Conservation (phyloP, 2,113 vertebrate genomes). For the Scalopus aquaticus region DNA sequence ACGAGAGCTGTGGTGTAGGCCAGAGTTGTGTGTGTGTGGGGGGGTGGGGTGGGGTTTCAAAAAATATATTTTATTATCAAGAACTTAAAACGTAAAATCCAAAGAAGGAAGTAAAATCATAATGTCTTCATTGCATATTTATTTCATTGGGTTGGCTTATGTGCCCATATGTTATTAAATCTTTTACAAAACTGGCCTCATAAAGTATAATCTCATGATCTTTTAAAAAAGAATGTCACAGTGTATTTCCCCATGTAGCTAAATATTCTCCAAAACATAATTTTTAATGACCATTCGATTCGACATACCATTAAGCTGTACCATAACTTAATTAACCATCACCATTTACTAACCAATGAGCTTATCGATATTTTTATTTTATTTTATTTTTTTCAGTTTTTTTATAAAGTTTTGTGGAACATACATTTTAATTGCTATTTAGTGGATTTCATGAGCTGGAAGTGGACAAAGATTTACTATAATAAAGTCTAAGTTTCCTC, state of each 20-base stretch:
- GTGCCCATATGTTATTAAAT: not conserved
- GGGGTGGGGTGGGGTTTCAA: not conserved
- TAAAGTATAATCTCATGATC: not conserved
- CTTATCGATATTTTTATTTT: not conserved
- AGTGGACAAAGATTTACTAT: not conserved
- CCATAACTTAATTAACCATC: constrained; percentile 41
- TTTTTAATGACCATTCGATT: constrained; percentile 39
- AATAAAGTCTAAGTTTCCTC: constrained; percentile 35
- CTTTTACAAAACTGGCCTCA: not conserved
- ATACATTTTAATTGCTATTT: constrained; percentile 33
- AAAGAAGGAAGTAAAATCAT: not conserved
- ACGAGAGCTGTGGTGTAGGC: not conserved
- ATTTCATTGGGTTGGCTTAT: not conserved
- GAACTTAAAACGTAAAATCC: constrained; percentile 11
- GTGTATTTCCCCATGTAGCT: not conserved
- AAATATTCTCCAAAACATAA: constrained; percentile 38
- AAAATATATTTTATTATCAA: not conserved
- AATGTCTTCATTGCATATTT: not conserved
- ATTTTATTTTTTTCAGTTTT: constrained; percentile 26
- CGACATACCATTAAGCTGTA: constrained; percentile 11
- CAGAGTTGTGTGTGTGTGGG: not conserved
- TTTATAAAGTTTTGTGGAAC: constrained; percentile 1
- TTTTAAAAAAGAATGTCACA: not conserved
- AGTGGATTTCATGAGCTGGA: constrained; percentile 12
- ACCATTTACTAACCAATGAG: not conserved